Percentiles rank a stretch among this genome's conserved stretches.
Evolutionary conservation across 1,140 invertebrate genomes (phyloP).

Genomic region (Drosophila pectinifera): DNA sequence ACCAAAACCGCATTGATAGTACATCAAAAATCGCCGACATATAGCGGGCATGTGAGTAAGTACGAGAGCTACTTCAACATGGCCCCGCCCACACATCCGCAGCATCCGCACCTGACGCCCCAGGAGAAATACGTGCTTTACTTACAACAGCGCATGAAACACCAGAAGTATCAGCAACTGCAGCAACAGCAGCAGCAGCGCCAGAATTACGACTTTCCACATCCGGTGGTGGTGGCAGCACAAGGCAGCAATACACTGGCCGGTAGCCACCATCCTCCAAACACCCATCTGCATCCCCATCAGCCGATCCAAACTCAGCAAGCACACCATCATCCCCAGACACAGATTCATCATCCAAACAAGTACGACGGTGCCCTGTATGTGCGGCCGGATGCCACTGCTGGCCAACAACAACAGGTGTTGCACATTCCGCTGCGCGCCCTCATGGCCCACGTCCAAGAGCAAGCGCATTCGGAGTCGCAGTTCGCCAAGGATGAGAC

Average conservation of each 20-base stretch:
- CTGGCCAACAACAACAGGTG: slow-evolving; percentile 71
- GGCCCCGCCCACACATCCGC: slow-evolving; percentile 53
- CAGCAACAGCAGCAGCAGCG: slow-evolving; percentile 55
- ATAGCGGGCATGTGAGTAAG: slow-evolving; percentile 67
- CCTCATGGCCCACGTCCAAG: slow-evolving; percentile 58
- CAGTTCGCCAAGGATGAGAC: slow-evolving; percentile 43
- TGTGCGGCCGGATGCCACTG: slow-evolving; percentile 38
- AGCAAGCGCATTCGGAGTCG: slow-evolving; percentile 37
- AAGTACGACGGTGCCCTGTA: slow-evolving; percentile 57
- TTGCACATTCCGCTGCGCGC: slow-evolving; percentile 70
- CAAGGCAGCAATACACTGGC: slow-evolving; percentile 73
- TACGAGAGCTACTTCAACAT: slow-evolving; percentile 73
- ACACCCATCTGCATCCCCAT: slow-evolving; percentile 46
- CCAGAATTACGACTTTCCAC: slow-evolving; percentile 42
- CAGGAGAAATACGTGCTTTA: slow-evolving; percentile 83
- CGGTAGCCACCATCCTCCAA: slow-evolving; percentile 52
- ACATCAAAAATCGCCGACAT: slow-evolving; percentile 60
- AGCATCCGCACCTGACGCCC: slow-evolving; percentile 67
- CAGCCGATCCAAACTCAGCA: slow-evolving; percentile 23
- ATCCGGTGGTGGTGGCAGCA: slow-evolving; percentile 48
- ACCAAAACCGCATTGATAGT: slow-evolving; percentile 63
- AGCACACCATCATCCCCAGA: slow-evolving; percentile 42
- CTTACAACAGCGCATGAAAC: slow-evolving; percentile 80
- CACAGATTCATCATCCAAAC: slow-evolving; percentile 42
- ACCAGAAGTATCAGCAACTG: slow-evolving; percentile 72